phyloP scores from a whole-genome alignment of 2,888 invertebrate species.

The Saturnia japonica region DNA sequence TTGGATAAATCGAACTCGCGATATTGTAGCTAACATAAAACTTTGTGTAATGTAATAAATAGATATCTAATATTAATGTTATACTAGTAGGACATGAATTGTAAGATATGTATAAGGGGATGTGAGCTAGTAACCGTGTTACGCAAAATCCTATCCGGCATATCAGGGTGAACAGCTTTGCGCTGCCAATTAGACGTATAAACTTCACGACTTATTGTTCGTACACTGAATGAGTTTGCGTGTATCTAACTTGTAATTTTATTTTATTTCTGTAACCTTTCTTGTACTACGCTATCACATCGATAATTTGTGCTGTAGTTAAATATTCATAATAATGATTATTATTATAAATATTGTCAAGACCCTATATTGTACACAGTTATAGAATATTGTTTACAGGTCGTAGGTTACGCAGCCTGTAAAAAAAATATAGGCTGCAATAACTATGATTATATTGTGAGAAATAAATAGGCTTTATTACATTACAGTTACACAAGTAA shows the following conservation, averaged over 20 bases:
- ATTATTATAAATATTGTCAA: no score
- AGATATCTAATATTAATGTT: background rate
- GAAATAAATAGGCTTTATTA: no score
- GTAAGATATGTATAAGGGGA: constrained; percentile 31
- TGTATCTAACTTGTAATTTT: background rate
- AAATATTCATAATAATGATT: no score
- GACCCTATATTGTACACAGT: no score
- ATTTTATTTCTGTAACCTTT: background rate
- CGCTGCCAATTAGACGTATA: constrained; percentile 33
- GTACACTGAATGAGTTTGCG: constrained; percentile 10
- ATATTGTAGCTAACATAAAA: background rate
- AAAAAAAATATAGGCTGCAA: no score
- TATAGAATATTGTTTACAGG: no score
- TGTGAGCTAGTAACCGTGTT: constrained; percentile 52
- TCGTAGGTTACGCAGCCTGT: no score
- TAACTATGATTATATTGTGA: no score
- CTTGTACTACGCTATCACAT: background rate
- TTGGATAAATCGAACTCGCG: no score
- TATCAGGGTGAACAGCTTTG: constrained; percentile 46
- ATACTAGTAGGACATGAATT: background rate
- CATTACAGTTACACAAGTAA: no score
- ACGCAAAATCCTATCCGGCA: constrained; percentile 46
- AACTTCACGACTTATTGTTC: constrained; percentile 10
- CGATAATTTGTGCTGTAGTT: background rate
- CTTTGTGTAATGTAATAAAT: background rate